Base-by-base conservation (phyloP, 2,797 vertebrate species). In the Pempheris klunzingeri region DNA sequence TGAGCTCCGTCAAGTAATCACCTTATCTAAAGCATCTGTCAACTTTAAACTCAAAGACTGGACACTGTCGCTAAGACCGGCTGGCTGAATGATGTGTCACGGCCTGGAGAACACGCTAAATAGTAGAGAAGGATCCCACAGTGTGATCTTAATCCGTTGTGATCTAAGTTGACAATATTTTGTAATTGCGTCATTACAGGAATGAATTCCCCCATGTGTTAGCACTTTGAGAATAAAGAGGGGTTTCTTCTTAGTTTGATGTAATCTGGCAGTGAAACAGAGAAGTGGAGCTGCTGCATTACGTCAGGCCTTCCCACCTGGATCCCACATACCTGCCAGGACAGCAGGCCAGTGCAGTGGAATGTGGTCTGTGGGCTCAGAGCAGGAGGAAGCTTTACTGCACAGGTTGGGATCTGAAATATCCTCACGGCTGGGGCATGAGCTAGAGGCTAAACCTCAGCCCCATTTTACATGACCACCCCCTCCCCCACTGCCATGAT, bases 381-480 rank as follows among this genome's bases (percentile, higher is more conserved):
- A 81, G 70, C 55, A 68, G 83, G 79, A 50, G 68, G 74, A 71
- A 71, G 68, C 65, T 80, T 64, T 83, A 82, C 60, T 76, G 71
- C 83, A 84, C 80, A 90, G 82, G 81, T 87, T 79, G 80, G 77
- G 84, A 87, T 89, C 81, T 91, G 78, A 89, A 81, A 78, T 87
- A 61, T 84, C 71, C 68, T 80, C 71, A 76, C 85, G 83, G 74
- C 78, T 70, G 44, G 72, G 61, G 63, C 65, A 74, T 34, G 30
- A 81, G 83, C 83, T 84, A 54, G 73, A 89, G 83, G 84, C 88
- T 74, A 78, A 87, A 88, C 79, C 85, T 77, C 69, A 89, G 78
- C 80, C 85, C 81, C 77, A 80, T 91, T 90, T 83, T 77, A 73
- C 66, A 74, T 81, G 77, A 74, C n/a, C n/a, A 77, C 82, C 32